Evolutionary conservation across 2,797 vertebrate genomes (phyloP), one percentile per base, ranked within the genome.

Genomic region (Lithobates sylvaticus): DNA sequence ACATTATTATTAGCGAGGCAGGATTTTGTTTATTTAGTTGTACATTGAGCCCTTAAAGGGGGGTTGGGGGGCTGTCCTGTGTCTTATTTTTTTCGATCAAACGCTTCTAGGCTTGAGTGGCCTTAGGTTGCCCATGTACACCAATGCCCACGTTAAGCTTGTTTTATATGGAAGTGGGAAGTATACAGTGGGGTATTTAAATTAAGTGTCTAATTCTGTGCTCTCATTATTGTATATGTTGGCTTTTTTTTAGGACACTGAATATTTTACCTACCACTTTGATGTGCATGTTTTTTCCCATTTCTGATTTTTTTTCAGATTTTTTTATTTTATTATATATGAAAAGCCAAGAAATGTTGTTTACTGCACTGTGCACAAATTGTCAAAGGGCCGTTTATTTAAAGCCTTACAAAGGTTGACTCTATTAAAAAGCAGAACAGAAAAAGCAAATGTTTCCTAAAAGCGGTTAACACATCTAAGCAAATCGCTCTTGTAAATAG

Each of bases 371-470:
- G 27, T 27, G 9, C n/a, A 78, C 0, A 13, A 69, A 58, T 27
- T 23, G n/a, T 26, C 29, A 68, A 76, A 70, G 44, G 16, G 32
- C 47, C 71, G 58, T 9, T 18, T 58, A 42, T 77, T 84, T 65
- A 84, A 61, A 47, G 16, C 0, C 18, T 64, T 76, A 13, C 50
- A 61, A 32, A 71, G 36, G 29, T 54, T 70, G 27, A 12, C 21
- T 29, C 67, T 78, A 15, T 70, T 64, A 42, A 84, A 78, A 71
- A 18, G 26, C 27, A 68, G 42, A 42, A 69, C 73, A 69, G 67
- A 29, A 54, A 78, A 54, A 78, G 65, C 34, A 78, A 65, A 79
- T n/a, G 34, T 61, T 85, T 81, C 61, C 34, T 69, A 2, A 75
- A 70, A 70, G 79, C 44, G 42, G 72, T 70, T 81, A 74, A 32